These are phyloP conservation scores for Cynodonichthys magdalenae DNA, from an alignment of 2,797 vertebrate species.

Conservation along the genomic window DNA sequence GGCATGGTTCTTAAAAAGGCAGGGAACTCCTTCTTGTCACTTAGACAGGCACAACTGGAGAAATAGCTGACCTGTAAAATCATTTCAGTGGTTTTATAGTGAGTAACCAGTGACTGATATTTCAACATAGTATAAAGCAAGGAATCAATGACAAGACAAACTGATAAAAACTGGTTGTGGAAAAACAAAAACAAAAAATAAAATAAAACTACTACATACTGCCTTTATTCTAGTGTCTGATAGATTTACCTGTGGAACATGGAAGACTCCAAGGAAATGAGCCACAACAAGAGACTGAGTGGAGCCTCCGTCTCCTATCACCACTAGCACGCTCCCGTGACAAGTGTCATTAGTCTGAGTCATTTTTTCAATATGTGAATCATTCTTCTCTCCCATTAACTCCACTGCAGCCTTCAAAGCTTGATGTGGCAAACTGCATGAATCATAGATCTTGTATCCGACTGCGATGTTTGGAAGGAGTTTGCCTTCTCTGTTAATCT, in stretches of 20 bases:
- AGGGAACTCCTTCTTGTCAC: constrained; percentile 82
- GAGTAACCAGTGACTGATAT: no score
- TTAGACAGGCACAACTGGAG: constrained; percentile 85
- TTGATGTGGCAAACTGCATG: constrained; percentile 80
- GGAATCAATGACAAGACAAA: no score
- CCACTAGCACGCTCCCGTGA: constrained; percentile 61
- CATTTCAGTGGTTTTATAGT: background rate
- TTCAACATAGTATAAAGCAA: no score
- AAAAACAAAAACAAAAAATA: no score
- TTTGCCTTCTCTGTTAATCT: constrained; percentile 77
- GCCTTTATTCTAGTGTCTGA: background rate
- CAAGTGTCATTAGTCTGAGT: constrained; percentile 49
- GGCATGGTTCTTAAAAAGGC: constrained; percentile 86
- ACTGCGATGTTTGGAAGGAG: constrained; percentile 80
- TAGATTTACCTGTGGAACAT: constrained; percentile 77
- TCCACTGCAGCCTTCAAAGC: constrained; percentile 78
- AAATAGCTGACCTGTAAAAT: constrained; percentile 82
- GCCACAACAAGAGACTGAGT: constrained; percentile 83
- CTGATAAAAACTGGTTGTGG: no score
- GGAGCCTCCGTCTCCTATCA: constrained; percentile 85
- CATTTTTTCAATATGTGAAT: constrained; percentile 6
- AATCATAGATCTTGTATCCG: constrained; percentile 84
- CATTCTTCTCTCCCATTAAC: constrained; percentile 64
- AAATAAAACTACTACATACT: no score
- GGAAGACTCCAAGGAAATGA: constrained; percentile 79